Percentiles rank a stretch among this genome's conserved stretches.
These are phyloP conservation scores for Cliona cf. orientalis DNA, from an alignment of 37 sponge, comb jelly and placozoan species.

Conservation along the genomic window DNA sequence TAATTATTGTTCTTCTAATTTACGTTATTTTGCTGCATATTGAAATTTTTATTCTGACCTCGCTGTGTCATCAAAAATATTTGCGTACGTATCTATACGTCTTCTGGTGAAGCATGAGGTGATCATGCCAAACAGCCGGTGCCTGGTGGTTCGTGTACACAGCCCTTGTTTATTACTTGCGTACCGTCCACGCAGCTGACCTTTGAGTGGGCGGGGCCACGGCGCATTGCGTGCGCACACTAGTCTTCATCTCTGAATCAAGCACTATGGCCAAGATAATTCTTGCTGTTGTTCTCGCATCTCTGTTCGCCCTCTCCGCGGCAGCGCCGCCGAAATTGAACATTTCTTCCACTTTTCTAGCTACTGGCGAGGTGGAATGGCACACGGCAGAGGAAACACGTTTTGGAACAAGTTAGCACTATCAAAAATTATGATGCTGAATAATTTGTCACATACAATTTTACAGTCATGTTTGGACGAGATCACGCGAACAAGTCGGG, in stretches of 20 bases:
- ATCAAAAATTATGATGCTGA: too few species aligned
- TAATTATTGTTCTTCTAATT: too few species aligned
- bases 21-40: too few species aligned
- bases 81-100: too few species aligned
- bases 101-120: too few species aligned
- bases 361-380: not conserved
- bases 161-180: too few species aligned
- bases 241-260: too few species aligned
- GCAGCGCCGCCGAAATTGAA: conserved; percentile 17
- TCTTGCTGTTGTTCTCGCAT: conserved; percentile 5
- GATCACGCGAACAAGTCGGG: not conserved
- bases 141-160: too few species aligned
- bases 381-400: not conserved
- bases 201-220: not conserved
- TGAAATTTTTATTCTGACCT: too few species aligned
- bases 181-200: not conserved
- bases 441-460: not conserved
- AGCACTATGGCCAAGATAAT: conserved; percentile 1
- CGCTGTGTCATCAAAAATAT: not conserved
- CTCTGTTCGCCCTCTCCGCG: conserved; percentile 27
- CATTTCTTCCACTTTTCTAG: conserved; percentile 24
- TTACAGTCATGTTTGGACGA: not conserved
- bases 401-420: not conserved
- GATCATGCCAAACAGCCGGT: too few species aligned
- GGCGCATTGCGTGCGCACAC: not conserved